phyloP scores from a whole-genome alignment of 2,113 vertebrate species.

The Erythrolamprus reginae region DNA sequence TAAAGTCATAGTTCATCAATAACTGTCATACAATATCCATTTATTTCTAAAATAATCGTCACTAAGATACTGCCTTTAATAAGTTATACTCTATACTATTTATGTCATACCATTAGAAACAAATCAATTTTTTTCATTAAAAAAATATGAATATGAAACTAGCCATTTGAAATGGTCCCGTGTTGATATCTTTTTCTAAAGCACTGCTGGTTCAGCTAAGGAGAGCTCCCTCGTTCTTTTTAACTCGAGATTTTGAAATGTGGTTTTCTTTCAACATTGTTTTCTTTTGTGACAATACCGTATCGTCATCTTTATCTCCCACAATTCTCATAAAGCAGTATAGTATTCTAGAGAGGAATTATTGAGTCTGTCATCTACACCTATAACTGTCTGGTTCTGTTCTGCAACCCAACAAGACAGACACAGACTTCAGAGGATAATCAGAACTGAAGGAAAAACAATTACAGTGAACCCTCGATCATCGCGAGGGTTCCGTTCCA shows the following conservation, averaged over 20 bases:
- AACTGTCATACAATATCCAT: background rate
- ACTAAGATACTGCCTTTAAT: background rate
- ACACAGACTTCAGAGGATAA: no score
- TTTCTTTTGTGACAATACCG: background rate
- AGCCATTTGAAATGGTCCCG: background rate
- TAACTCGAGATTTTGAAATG: background rate
- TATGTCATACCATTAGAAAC: background rate
- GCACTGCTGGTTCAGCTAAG: background rate
- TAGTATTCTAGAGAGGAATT: no score
- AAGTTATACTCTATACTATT: background rate
- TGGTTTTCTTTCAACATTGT: background rate
- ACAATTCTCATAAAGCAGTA: slow-evolving; percentile 21
- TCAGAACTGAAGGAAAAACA: no score
- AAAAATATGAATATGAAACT: background rate
- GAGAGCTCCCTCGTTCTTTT: background rate
- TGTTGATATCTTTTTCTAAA: background rate
- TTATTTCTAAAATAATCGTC: background rate
- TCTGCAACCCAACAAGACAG: no score
- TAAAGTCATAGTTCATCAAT: background rate
- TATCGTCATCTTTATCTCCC: background rate
- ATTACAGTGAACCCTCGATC: no score
- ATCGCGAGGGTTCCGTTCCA: no score
- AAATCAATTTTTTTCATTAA: background rate
- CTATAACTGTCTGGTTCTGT: no score
- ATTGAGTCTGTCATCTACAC: no score